Conservation (phyloP, 2,888 invertebrate genomes). For the Ganaspis brasiliensis region DNA sequence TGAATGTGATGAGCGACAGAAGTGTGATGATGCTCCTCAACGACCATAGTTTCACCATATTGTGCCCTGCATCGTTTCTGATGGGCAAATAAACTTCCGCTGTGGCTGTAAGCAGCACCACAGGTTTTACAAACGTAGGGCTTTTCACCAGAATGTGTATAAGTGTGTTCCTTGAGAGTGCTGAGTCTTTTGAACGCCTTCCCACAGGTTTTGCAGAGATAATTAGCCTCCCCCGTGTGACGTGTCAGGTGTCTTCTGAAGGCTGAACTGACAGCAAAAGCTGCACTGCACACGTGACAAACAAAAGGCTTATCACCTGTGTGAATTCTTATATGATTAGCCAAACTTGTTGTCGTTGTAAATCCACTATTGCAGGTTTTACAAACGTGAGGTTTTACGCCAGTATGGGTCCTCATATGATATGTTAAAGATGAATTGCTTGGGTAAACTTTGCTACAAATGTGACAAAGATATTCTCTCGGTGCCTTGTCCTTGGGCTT, state of each 20-base stretch:
- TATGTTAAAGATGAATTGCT: constrained; percentile 79
- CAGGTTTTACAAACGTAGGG: constrained; percentile 79
- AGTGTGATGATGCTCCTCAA: constrained; percentile 74
- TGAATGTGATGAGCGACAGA: constrained; percentile 76
- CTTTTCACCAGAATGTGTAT: constrained; percentile 79
- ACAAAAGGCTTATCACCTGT: constrained; percentile 79
- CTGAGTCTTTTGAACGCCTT: constrained; percentile 78
- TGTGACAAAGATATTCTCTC: constrained; percentile 78
- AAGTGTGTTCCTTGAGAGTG: constrained; percentile 79
- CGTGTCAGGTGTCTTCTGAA: constrained; percentile 75
- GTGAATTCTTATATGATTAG: constrained; percentile 78
- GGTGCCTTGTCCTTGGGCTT: constrained; percentile 78
- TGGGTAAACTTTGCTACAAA: constrained; percentile 79
- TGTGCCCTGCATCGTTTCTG: constrained; percentile 78
- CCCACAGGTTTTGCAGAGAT: constrained; percentile 78
- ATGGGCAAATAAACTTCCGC: constrained; percentile 78
- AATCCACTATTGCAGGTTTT: constrained; percentile 79
- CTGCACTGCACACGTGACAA: constrained; percentile 79
- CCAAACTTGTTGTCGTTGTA: constrained; percentile 78
- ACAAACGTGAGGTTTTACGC: constrained; percentile 78
- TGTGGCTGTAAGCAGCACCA: constrained; percentile 79
- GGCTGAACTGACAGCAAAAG: constrained; percentile 79
- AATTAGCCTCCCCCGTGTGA: constrained; percentile 80
- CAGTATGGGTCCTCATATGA: constrained; percentile 79
- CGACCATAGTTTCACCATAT: constrained; percentile 74